These are phyloP conservation scores for Ceryle rudis DNA, from an alignment of 2,797 vertebrate genomes.

Conservation along the genomic window DNA sequence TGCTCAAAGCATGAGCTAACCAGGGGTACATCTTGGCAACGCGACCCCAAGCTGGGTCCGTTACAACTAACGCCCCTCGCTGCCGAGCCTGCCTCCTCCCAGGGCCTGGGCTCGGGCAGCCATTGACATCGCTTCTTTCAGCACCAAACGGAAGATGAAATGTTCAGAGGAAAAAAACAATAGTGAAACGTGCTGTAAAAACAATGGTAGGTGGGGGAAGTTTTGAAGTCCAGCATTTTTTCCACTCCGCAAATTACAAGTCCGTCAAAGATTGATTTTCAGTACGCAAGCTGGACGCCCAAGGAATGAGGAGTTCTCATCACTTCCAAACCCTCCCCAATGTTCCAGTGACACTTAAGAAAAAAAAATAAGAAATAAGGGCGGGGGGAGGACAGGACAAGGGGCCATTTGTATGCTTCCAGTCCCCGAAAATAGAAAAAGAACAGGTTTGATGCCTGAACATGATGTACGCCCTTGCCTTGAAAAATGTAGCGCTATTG, in stretches of 20 bases:
- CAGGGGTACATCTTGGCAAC: rapidly evolving
- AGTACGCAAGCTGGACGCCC: background rate
- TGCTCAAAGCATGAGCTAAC: background rate
- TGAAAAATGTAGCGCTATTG: background rate
- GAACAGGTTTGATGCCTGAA: slow-evolving; percentile 20
- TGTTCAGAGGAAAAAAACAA: too few species aligned
- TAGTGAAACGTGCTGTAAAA: background rate
- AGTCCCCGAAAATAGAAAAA: slow-evolving; percentile 26
- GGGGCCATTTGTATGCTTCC: background rate
- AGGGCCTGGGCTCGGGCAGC: background rate
- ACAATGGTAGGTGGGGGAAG: background rate
- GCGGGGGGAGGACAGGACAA: background rate
- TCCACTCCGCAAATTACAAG: background rate
- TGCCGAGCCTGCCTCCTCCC: background rate
- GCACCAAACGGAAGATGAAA: background rate
- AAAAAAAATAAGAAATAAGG: background rate
- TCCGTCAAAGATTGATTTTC: background rate
- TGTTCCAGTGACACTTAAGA: background rate
- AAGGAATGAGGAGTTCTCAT: background rate
- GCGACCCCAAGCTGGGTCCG: background rate
- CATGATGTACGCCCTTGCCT: background rate
- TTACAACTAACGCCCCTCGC: rapidly evolving
- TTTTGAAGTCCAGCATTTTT: background rate
- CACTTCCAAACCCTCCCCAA: background rate
- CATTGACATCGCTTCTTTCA: background rate